Evolutionary conservation across 2,113 vertebrate genomes (phyloP), one percentile per base, ranked within the genome.

Genomic region (Oreochromis spilurus): DNA sequence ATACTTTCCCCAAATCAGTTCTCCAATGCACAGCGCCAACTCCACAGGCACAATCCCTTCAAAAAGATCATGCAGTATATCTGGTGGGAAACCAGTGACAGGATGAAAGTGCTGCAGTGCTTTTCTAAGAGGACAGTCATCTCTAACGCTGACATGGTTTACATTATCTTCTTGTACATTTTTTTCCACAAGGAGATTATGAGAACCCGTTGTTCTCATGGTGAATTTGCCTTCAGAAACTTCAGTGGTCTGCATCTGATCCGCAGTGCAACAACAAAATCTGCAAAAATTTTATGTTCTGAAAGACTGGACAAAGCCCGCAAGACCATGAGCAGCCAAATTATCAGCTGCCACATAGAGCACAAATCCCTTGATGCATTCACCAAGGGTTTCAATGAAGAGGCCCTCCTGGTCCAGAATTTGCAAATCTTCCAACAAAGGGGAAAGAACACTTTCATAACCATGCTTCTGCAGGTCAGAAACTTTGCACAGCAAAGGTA

Each of bases 301-400:
- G 24, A 93, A 91, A 31, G 8, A 31, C 79, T 86, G 29, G 5
- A 88, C 62, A 90, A 88, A 92, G 10, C 70, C 85, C 11, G 80
- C 89, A 52, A 92, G 72, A 1, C 85, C 78, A 78, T 86, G 87
- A 9, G 83, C 87, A 81, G 40, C 83, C 10, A 89, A 54, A 84
- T 92, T 92, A 81, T 92, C 78, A 38, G 87, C 87, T 54, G 58
- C 78, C 12, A 94, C 85, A 87, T 40, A 81, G 17, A 89, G 55
- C 1, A 92, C 82, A 40, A 80, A 90, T 16, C 62, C 88, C 6
- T 9, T 62, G 19, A 91, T 5, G 45, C 48, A 78, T 34, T 90
- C 43, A 57, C 87, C 84, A 1, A 92, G 1, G 16, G 52, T 43
- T 53, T 90, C 60, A 79, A 89, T 84, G 9, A 85, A 93, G 17